A percentile compares a stretch with the other conserved stretches of the same genome.
Conservation (phyloP, 2,888 invertebrate species). For the Actias luna region DNA sequence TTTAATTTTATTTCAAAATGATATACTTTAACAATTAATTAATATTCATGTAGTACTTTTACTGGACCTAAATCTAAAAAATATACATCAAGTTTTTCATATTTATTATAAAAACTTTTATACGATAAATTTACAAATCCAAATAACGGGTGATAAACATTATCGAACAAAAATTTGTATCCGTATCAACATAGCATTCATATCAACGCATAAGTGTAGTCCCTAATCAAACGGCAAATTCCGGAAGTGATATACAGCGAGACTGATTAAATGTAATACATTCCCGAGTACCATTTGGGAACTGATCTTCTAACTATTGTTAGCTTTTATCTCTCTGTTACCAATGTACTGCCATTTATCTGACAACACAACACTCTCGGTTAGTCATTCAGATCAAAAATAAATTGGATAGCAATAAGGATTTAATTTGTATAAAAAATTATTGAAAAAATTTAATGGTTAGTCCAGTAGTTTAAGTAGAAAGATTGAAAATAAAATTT, state of each 20-base stretch:
- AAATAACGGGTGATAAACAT: neutral
- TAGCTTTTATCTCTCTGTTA: constrained; percentile 14
- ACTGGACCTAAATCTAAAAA: too few species aligned
- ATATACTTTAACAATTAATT: too few species aligned
- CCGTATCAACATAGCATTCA: neutral
- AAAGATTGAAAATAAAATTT: neutral
- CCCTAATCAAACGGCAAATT: neutral
- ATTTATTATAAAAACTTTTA: neutral
- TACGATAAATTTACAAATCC: neutral
- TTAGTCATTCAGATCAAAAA: neutral
- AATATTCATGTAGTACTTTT: too few species aligned
- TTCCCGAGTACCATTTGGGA: constrained; percentile 30
- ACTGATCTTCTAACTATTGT: constrained; percentile 37
- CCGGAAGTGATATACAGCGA: constrained; percentile 30
- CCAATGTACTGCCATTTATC: neutral
- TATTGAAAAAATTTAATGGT: too few species aligned
- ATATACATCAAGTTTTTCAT: too few species aligned
- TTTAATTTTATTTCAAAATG: too few species aligned
- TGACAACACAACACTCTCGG: neutral
- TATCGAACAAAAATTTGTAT: neutral
- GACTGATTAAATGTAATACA: constrained; percentile 20
- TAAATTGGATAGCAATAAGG: neutral
- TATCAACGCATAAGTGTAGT: neutral
- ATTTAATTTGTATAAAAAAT: neutral
- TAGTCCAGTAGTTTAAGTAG: neutral